Evolutionary conservation across 2,888 invertebrate genomes (phyloP).

Genomic region (Cephus spinipes): DNA sequence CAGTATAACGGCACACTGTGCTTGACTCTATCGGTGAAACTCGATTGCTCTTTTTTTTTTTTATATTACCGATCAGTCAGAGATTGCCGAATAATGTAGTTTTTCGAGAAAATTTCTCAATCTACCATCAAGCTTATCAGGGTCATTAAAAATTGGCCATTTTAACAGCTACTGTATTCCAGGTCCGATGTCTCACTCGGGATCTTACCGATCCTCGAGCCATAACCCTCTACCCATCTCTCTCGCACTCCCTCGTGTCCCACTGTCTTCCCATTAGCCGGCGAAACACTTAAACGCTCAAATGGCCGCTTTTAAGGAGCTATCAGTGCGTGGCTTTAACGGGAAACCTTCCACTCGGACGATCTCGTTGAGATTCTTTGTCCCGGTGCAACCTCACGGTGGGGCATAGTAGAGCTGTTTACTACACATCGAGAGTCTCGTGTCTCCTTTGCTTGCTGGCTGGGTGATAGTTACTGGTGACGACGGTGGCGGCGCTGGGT

Average conservation of each 20-base stretch:
- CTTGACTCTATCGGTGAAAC: not conserved
- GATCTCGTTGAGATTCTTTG: slow-evolving; percentile 13
- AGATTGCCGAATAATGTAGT: not conserved
- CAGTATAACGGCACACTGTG: not conserved
- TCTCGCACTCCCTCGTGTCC: not conserved
- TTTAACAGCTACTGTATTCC: not conserved
- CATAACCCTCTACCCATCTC: not conserved
- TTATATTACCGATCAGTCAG: not conserved
- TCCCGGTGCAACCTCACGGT: not conserved
- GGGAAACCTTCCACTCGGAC: slow-evolving; percentile 26
- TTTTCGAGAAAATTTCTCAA: not conserved
- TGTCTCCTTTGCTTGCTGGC: not conserved
- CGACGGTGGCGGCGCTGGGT: not conserved
- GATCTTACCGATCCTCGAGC: not conserved
- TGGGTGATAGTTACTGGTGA: not conserved
- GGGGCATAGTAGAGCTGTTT: not conserved
- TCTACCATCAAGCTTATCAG: not conserved
- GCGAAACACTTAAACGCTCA: slow-evolving; percentile 1
- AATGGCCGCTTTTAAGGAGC: slow-evolving; percentile 6
- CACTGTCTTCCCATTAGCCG: not conserved
- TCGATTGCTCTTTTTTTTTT: not conserved
- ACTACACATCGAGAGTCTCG: not conserved
- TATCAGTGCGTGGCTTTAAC: slow-evolving; percentile 31
- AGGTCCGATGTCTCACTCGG: not conserved
- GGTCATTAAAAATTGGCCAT: not conserved